A percentile compares a stretch with the other conserved stretches of the same genome.
Conservation (phyloP, 2,797 vertebrate species). For the Tragelaphus eurycerus region DNA sequence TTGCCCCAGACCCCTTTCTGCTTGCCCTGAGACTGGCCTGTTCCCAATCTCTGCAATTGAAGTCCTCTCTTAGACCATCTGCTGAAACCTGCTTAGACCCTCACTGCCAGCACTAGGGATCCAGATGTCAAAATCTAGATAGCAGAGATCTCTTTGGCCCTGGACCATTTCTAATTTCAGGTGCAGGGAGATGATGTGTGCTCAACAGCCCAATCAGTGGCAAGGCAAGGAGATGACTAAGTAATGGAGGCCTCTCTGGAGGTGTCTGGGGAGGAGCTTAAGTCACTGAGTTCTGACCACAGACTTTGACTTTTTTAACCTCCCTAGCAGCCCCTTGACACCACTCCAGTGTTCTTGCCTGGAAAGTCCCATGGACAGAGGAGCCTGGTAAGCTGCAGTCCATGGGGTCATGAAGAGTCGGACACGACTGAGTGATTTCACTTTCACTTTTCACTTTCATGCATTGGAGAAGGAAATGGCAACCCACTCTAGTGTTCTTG, state of each 20-base stretch:
- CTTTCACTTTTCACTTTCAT: too few relatives aligned
- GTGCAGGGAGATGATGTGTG: not conserved
- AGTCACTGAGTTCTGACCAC: conserved; percentile 6
- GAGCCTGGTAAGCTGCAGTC: too few relatives aligned
- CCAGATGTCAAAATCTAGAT: not conserved
- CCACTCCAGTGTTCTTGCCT: too few relatives aligned
- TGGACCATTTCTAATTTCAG: not conserved
- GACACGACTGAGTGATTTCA: too few relatives aligned
- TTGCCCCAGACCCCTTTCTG: not conserved
- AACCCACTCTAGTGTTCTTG: too few relatives aligned
- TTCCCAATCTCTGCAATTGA: not conserved
- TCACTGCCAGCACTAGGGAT: not conserved
- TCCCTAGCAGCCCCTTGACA: not conserved
- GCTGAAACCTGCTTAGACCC: conserved; percentile 3
- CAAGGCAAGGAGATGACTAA: conserved; percentile 4
- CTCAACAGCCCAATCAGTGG: not conserved
- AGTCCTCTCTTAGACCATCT: not conserved
- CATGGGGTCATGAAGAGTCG: accelerated
- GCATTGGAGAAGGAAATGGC: too few relatives aligned
- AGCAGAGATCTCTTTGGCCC: not conserved
- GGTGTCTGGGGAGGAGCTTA: not conserved
- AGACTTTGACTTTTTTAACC: conserved; percentile 18
- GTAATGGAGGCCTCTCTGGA: not conserved
- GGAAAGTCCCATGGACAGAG: too few relatives aligned
- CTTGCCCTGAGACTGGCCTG: not conserved